phyloP scores from a whole-genome alignment of 1,140 invertebrate species.

The Listronotus bonariensis region DNA sequence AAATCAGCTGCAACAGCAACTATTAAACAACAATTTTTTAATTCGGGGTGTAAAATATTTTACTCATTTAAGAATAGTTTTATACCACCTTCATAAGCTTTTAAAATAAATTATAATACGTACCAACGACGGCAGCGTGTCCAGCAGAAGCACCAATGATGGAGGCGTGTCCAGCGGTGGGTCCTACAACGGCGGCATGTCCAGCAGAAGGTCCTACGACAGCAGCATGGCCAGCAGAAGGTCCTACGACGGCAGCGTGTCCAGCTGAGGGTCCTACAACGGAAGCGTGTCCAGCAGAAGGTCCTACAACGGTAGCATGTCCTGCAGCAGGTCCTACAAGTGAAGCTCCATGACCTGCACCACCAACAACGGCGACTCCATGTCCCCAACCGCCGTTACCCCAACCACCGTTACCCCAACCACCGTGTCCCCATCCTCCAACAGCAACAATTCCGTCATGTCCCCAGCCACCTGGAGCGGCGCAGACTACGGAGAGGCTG shows the following conservation, averaged over 20 bases:
- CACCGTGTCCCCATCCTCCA: slow-evolving; percentile 24
- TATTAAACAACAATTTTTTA: too few relatives aligned
- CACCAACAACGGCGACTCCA: slow-evolving; percentile 11
- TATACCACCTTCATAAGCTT: too few relatives aligned
- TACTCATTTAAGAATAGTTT: too few relatives aligned
- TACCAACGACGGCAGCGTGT: too few relatives aligned
- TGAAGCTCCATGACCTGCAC: slow-evolving; percentile 18
- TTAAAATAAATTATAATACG: too few relatives aligned
- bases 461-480: slow-evolving; percentile 27
- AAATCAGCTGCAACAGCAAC: too few relatives aligned
- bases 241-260: slow-evolving; percentile 5
- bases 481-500: slow-evolving; percentile 37
- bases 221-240: slow-evolving; percentile 2
- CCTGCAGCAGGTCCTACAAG: slow-evolving; percentile 17
- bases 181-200: slow-evolving; percentile 33
- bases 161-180: not conserved
- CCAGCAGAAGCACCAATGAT: too few relatives aligned
- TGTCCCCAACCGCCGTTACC: too few relatives aligned
- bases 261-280: slow-evolving; percentile 13
- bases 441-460: slow-evolving; percentile 9
- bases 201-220: slow-evolving; percentile 11
- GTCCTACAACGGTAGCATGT: not conserved
- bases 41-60: too few relatives aligned
- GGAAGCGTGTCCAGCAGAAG: slow-evolving; percentile 9
- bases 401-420: slow-evolving; percentile 26